These are phyloP conservation scores for Troides oblongomaculatus DNA, from an alignment of 2,888 invertebrate species.

Conservation along the genomic window DNA sequence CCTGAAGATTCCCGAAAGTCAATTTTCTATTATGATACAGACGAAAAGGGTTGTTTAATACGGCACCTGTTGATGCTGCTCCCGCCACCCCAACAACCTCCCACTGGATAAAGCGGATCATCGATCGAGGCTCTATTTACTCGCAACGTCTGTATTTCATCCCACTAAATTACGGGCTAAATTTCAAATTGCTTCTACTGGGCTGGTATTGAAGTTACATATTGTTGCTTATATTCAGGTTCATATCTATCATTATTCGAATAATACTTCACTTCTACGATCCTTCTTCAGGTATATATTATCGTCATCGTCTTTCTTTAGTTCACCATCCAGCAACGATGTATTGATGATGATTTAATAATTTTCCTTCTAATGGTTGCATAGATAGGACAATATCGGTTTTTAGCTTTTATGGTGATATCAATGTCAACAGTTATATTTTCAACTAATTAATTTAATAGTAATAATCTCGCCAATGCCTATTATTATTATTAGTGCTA, in stretches of 20 bases:
- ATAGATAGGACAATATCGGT: too few species aligned
- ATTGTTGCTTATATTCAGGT: background rate
- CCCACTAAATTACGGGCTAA: constrained; percentile 25
- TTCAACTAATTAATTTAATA: too few species aligned
- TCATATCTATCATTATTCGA: background rate
- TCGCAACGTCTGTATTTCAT: constrained; percentile 29
- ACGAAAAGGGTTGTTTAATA: constrained; percentile 22
- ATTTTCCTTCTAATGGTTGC: too few species aligned
- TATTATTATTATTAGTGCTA: too few species aligned
- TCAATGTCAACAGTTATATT: too few species aligned
- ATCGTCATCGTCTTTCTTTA: too few species aligned
- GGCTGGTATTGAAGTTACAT: background rate
- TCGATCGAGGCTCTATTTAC: constrained; percentile 33
- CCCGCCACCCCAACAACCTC: constrained; percentile 26
- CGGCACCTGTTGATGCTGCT: constrained; percentile 28
- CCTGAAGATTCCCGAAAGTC: constrained; percentile 1
- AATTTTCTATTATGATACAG: constrained; percentile 18
- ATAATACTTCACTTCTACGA: background rate
- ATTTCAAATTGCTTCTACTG: constrained; percentile 16
- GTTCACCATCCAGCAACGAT: too few species aligned
- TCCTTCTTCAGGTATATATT: too few species aligned
- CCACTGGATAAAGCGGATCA: constrained; percentile 26
- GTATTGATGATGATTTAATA: too few species aligned
- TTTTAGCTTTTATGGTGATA: too few species aligned
- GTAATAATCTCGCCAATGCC: too few species aligned